Percentiles rank a stretch among this genome's conserved stretches.
These are phyloP conservation scores for Darevskia nairensis DNA, from an alignment of 2,797 vertebrate species.

Conservation along the genomic window DNA sequence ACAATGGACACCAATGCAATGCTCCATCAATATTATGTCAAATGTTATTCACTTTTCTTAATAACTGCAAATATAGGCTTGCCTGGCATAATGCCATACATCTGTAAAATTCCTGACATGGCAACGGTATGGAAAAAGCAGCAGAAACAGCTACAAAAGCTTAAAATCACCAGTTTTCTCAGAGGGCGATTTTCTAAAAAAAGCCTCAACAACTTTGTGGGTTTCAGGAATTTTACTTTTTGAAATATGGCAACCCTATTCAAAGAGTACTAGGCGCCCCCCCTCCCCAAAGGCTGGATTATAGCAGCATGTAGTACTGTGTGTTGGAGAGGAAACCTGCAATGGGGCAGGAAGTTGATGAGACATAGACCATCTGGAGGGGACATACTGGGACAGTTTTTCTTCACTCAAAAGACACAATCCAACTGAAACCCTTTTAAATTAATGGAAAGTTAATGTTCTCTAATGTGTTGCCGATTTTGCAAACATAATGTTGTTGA, in stretches of 20 bases:
- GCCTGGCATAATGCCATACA: no score
- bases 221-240: no score
- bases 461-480: background rate
- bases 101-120: no score
- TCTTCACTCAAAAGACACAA: background rate
- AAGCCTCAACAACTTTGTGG: no score
- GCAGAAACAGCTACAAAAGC: no score
- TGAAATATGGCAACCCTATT: no score
- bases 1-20: background rate
- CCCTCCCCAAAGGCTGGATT: background rate
- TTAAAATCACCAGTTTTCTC: no score
- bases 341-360: background rate
- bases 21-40: background rate
- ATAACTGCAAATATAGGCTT: no score
- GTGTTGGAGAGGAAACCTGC: background rate
- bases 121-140: no score
- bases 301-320: background rate
- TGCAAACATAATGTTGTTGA: background rate
- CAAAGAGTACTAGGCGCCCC: background rate
- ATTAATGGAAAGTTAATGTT: background rate
- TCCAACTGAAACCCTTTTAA: background rate
- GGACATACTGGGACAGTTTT: background rate
- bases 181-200: no score
- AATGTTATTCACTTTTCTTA: background rate
- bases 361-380: background rate